Percentiles rank a stretch among this genome's conserved stretches.
Evolutionary conservation across 1,140 invertebrate genomes (phyloP).

Genomic region (Tachypleus tridentatus): DNA sequence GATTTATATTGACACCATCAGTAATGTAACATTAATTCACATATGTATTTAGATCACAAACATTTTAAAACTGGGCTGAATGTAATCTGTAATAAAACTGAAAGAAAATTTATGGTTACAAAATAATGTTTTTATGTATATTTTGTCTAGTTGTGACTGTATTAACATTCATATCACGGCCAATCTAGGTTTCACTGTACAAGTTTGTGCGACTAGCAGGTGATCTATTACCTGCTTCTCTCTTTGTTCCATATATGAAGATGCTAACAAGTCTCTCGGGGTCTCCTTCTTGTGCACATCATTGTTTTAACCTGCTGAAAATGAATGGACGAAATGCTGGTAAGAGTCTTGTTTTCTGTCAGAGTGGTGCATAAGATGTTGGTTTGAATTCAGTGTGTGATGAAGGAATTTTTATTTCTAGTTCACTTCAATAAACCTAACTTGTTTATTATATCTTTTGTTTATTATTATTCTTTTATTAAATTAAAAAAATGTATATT

Average conservation of each 20-base stretch:
- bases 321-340: constrained; percentile 43
- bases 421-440: constrained; percentile 11
- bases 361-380: neutral
- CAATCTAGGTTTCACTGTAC: constrained; percentile 57
- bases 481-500: constrained; percentile 4
- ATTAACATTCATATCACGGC: neutral
- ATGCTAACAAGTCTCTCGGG: constrained; percentile 72
- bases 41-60: too few species aligned
- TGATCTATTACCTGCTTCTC: constrained; percentile 65
- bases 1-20: too few species aligned
- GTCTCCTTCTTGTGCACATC: constrained; percentile 52
- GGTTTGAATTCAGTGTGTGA: neutral
- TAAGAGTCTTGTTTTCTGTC: neutral
- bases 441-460: constrained; percentile 20
- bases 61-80: too few species aligned
- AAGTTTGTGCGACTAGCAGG: constrained; percentile 82
- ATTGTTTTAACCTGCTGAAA: constrained; percentile 77
- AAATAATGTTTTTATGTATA: too few species aligned
- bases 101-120: too few species aligned
- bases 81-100: too few species aligned
- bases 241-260: constrained; percentile 75
- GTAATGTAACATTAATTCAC: too few species aligned
- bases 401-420: constrained; percentile 10
- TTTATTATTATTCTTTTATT: constrained; percentile 7
- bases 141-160: too few species aligned